Evolutionary conservation across 2,888 invertebrate species (phyloP).

Genomic region (Ctena decussata): DNA sequence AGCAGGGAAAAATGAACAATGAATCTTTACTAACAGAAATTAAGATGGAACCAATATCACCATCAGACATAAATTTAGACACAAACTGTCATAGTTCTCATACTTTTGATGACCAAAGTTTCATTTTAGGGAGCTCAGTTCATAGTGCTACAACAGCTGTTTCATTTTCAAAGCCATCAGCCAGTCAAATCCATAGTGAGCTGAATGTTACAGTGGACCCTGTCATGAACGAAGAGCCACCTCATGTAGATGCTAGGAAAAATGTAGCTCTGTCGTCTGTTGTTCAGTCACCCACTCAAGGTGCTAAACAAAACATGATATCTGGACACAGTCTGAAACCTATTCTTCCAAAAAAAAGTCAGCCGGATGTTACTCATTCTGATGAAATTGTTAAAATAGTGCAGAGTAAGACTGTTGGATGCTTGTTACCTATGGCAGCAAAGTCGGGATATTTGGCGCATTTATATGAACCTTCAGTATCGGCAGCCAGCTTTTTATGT

Average conservation of each 20-base stretch:
- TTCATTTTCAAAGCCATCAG: background rate
- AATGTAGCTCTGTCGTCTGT: too few relatives aligned
- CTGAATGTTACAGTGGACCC: too few relatives aligned
- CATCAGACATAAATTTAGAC: background rate
- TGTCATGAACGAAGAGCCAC: too few relatives aligned
- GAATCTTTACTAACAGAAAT: background rate
- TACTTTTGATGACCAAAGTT: background rate
- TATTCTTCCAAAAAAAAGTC: too few relatives aligned
- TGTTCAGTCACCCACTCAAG: too few relatives aligned
- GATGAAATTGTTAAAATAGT: too few relatives aligned
- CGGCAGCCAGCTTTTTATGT: too few relatives aligned
- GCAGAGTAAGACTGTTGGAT: too few relatives aligned
- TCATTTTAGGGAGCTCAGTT: background rate
- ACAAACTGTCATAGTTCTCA: background rate
- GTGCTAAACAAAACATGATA: too few relatives aligned
- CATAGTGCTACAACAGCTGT: background rate
- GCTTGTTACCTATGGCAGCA: background rate
- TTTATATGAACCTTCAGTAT: background rate
- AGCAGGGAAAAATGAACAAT: background rate
- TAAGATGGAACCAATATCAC: background rate
- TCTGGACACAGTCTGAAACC: too few relatives aligned
- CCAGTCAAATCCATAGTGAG: background rate
- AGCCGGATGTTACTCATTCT: too few relatives aligned
- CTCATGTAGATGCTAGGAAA: too few relatives aligned
- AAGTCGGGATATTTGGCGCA: background rate